A percentile compares a stretch with the other conserved stretches of the same genome.
These are phyloP conservation scores for Petrocephalus schoutedeni DNA, from an alignment of 2,797 vertebrate genomes.

Conservation along the genomic window DNA sequence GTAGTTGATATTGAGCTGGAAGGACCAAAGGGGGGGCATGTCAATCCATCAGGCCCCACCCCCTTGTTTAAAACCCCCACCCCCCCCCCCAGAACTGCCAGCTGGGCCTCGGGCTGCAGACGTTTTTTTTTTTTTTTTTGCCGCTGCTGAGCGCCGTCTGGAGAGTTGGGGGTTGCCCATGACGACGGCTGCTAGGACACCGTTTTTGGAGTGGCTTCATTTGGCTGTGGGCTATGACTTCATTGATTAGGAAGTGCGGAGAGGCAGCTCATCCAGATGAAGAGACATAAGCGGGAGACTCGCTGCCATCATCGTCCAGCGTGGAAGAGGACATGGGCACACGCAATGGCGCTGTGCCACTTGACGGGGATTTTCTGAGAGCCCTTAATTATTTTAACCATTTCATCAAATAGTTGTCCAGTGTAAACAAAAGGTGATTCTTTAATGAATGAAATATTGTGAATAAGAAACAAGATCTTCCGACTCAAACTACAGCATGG, in stretches of 20 bases:
- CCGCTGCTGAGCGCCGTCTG: not conserved
- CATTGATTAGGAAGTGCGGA: slow-evolving; percentile 20
- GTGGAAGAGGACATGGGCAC: not conserved
- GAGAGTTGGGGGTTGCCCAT: slow-evolving; percentile 23
- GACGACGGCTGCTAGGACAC: slow-evolving; percentile 26
- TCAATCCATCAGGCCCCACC: not conserved
- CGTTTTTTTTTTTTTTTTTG: not conserved
- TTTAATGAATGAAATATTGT: not conserved
- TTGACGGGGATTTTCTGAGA: not conserved
- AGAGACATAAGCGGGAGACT: not conserved
- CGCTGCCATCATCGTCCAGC: too few relatives aligned
- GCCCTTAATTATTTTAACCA: not conserved
- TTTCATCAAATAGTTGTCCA: not conserved
- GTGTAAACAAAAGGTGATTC: not conserved
- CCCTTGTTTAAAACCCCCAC: not conserved
- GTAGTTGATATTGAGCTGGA: not conserved
- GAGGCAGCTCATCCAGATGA: not conserved
- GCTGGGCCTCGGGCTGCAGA: slow-evolving; percentile 3
- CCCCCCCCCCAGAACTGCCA: not conserved
- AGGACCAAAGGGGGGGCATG: not conserved
- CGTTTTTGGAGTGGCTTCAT: not conserved
- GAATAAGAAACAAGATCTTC: not conserved
- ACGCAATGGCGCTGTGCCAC: not conserved
- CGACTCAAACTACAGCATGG: not conserved
- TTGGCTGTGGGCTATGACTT: slow-evolving; percentile 6